Evolutionary conservation across 2,113 vertebrate genomes (phyloP), one percentile per base, ranked within the genome.

Genomic region (Paramisgurnus dabryanus): DNA sequence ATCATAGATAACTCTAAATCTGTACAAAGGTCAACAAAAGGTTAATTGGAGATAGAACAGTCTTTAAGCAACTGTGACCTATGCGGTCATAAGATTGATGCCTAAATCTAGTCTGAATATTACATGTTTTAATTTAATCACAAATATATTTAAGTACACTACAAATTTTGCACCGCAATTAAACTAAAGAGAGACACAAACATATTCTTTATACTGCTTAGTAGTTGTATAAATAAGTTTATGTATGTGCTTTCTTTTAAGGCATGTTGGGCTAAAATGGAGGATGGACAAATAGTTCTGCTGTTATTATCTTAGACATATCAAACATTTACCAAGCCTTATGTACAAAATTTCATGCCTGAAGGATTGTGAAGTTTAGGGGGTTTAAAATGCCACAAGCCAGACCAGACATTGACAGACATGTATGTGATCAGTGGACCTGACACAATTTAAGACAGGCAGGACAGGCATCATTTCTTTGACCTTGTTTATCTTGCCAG

Each of bases 21-120:
- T 49, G 7, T 64, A 27, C 12, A 34, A 34, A 49, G 41, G 58
- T 22, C 58, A 49, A 49, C 34, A 0, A 13, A 43, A 64, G 72
- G 72, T 75, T 64, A 75, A 75, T 64, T 49, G 22, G n/a, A 63
- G 72, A 63, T 8, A 47, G 55, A 72, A 22, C 11, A 72, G 17
- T 13, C 10, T 72, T n/a, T 18, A 72, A 41, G 53, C 34, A 72
- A 7, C 50, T 5, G 15, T 57, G 50, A 53, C 10, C 50, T 60
- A 18, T 22, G 43, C 13, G 39, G 53, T n/a, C 17, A 58, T 8
- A 11, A 34, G 47, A 49, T 45, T 49, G 43, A 43, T 17, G 13
- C 13, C 22, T 43, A 72, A 43, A 13, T 73, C 40, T 60, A 5
- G 17, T 22, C 39, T 60, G 17, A 58, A 72, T 6, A 55, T 34